These are phyloP conservation scores for Hexactinellida sp. DNA, from an alignment of 37 sponge, comb jelly and placozoan genomes.

Conservation along the genomic window DNA sequence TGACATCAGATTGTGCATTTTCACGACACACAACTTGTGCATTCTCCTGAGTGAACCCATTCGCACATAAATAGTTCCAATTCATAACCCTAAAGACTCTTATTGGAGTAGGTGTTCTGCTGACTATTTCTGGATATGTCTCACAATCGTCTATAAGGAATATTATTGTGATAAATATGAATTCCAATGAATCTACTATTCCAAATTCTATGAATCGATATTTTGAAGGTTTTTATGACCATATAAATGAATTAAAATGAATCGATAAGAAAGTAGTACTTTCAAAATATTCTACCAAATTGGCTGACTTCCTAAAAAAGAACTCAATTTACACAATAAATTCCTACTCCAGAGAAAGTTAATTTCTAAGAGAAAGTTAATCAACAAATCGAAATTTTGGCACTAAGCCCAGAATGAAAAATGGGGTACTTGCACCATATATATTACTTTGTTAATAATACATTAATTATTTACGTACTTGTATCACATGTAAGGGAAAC, in stretches of 20 bases:
- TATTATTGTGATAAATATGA: neutral
- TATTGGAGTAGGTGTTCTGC: neutral
- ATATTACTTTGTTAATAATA: too few relatives aligned
- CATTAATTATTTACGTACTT: neutral
- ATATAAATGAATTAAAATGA: too few relatives aligned
- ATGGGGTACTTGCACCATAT: too few relatives aligned
- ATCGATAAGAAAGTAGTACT: too few relatives aligned
- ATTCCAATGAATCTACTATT: neutral
- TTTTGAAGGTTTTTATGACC: too few relatives aligned
- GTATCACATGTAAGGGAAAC: neutral
- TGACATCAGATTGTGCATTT: neutral
- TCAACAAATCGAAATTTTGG: too few relatives aligned
- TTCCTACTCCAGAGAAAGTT: neutral
- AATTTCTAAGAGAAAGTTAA: neutral
- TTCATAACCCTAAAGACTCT: neutral
- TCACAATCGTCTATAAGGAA: neutral
- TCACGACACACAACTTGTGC: conserved; percentile 13
- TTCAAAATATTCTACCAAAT: too few relatives aligned
- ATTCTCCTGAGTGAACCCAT: neutral
- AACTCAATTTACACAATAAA: neutral
- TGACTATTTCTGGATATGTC: neutral
- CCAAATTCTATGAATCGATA: too few relatives aligned
- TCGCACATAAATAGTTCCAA: neutral
- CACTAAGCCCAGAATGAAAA: too few relatives aligned
- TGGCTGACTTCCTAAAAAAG: too few relatives aligned